Evolutionary conservation across 2,888 invertebrate species (phyloP).

Genomic region (Philonicus albiceps): DNA sequence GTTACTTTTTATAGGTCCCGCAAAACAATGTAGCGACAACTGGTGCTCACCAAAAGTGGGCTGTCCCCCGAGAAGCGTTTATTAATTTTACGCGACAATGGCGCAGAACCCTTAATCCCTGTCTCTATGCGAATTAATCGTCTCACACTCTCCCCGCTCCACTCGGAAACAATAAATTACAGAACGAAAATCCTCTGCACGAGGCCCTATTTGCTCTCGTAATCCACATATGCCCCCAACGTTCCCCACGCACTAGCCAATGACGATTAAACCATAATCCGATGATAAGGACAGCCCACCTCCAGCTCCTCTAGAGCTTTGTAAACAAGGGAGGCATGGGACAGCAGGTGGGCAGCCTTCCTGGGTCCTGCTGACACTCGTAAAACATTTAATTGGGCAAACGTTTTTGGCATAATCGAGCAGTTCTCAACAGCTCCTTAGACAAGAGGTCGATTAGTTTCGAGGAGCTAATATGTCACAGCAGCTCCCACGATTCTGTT

Average conservation of each 20-base stretch:
- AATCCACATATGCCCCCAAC: not conserved
- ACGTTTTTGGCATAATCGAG: slow-evolving; percentile 12
- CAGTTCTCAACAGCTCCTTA: not conserved
- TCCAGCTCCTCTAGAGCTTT: not conserved
- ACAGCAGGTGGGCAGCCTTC: not conserved
- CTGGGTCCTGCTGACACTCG: not conserved
- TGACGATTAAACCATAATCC: slow-evolving; percentile 30
- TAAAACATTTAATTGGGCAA: slow-evolving; percentile 35
- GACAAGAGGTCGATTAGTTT: not conserved
- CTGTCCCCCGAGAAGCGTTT: not conserved
- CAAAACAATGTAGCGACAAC: not conserved
- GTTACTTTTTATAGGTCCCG: not conserved
- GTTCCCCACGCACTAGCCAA: not conserved
- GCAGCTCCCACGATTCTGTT: not conserved
- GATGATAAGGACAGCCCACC: not conserved
- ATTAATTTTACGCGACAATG: not conserved
- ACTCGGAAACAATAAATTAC: not conserved
- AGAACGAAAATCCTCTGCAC: not conserved
- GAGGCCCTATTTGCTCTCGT: not conserved
- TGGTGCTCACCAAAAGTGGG: not conserved
- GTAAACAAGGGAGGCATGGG: not conserved
- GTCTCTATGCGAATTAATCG: not conserved
- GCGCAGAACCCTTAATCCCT: not conserved
- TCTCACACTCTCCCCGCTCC: not conserved
- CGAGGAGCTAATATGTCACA: slow-evolving; percentile 18